Evolutionary conservation across 2,888 invertebrate species (phyloP), one percentile per base, ranked within the genome.

Genomic region (Himalopsyche anomala): DNA sequence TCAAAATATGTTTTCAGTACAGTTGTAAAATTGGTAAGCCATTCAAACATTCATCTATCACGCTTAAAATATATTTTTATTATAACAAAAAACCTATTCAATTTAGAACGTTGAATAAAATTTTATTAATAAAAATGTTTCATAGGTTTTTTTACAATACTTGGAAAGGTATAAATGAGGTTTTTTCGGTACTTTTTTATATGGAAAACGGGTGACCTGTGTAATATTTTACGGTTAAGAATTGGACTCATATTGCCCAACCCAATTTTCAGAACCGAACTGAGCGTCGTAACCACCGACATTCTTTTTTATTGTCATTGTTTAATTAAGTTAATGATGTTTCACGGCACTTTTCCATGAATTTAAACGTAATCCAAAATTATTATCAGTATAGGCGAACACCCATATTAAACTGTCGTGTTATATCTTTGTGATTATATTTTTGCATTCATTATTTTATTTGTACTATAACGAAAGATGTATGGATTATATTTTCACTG

Each of bases 251-350:
- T 28, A 19, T 19, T 9, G 45, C 51, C 81, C 55, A 40, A 40
- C 62, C 83, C 82, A 85, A 51, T 62, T 84, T 84, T 81, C 84
- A 84, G 54, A 62, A n/a, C 69, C 55, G 38, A 38, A 55, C 54
- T 11, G 17, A 28, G 19, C 42, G 69, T 82, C 81, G 82, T 86
- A 84, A 82, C 42, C 74, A 55, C 81, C 36, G 81, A 42, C 55
- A 81, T 80, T 79, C 80, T 87, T 86, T 86, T 87, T 87, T 87
- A 87, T 86, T 84, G 86, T 82, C 86, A 69, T 83, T 84, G 86
- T 87, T 87, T 87, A 87, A 87, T 87, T 87, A 87, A 87, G 81
- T 84, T 84, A 86, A 87, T 87, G 86, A 86, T 55, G 36, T 80
- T 84, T 62, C 55, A 81, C 79, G 74, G 55, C 80, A 45, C 36